phyloP scores from a whole-genome alignment of 2,888 invertebrate genomes.

The Eurois occulta region DNA sequence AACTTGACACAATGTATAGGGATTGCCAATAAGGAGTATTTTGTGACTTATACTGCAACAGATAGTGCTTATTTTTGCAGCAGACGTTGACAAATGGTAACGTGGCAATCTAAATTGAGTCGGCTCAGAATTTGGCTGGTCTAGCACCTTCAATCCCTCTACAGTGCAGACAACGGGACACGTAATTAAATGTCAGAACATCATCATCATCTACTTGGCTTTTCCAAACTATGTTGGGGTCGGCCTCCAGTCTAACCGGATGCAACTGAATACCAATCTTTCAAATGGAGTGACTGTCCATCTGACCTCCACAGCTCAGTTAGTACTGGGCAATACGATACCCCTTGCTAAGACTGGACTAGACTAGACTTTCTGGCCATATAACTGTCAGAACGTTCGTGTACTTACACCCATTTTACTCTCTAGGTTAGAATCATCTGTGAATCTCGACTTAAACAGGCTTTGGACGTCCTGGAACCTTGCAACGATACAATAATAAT shows the following conservation, averaged over 20 bases:
- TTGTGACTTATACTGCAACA: background rate
- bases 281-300: too few species aligned
- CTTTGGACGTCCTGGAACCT: background rate
- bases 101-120: background rate
- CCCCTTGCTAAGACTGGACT: too few species aligned
- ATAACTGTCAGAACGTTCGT: background rate
- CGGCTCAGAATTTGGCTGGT: background rate
- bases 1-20: constrained; percentile 72
- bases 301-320: too few species aligned
- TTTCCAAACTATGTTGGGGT: too few species aligned
- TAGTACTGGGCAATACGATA: too few species aligned
- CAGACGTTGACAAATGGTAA: background rate
- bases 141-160: background rate
- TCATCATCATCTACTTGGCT: too few species aligned
- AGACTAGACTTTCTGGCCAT: too few species aligned
- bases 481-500: background rate
- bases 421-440: background rate
- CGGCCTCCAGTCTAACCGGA: too few species aligned
- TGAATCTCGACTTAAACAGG: background rate
- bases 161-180: background rate
- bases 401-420: background rate
- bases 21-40: background rate
- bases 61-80: background rate
- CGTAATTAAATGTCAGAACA: too few species aligned
- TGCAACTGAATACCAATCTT: too few species aligned